These are phyloP conservation scores for Cryptoleucopteryx plumbea DNA, from an alignment of 2,113 vertebrate genomes.

Conservation along the genomic window DNA sequence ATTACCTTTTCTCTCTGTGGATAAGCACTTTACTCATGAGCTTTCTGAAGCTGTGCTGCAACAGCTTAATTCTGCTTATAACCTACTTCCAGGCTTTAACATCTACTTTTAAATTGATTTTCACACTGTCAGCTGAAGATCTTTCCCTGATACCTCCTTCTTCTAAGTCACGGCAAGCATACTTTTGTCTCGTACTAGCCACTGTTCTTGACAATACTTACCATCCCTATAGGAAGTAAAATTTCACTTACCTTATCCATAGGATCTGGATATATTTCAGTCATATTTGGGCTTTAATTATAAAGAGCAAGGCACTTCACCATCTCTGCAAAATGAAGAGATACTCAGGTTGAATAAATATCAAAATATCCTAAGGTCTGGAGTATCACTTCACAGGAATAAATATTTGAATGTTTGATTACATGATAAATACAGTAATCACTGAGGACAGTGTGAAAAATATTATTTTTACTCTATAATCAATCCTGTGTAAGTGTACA, in stretches of 20 bases:
- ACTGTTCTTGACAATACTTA: background rate
- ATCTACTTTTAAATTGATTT: conserved; percentile 32
- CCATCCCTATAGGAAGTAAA: background rate
- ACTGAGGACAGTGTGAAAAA: background rate
- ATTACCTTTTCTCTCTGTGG: background rate
- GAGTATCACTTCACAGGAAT: background rate
- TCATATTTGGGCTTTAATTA: background rate
- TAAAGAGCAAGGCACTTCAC: background rate
- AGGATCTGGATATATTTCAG: background rate
- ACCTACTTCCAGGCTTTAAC: background rate
- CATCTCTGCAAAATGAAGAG: background rate
- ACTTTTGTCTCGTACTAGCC: background rate
- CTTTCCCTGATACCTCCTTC: background rate
- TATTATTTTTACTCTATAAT: background rate
- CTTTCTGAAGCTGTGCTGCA: background rate
- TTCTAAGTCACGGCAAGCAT: background rate
- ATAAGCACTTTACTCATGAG: background rate
- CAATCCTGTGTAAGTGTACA: background rate
- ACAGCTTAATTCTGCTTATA: background rate
- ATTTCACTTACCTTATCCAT: background rate
- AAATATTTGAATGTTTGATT: background rate
- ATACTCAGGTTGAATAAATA: background rate
- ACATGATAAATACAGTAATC: background rate
- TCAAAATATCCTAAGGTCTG: background rate
- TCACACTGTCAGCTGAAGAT: background rate